Evolutionary conservation across 2,113 vertebrate genomes (phyloP), one percentile per base, ranked within the genome.

Genomic region (Scortum barcoo): DNA sequence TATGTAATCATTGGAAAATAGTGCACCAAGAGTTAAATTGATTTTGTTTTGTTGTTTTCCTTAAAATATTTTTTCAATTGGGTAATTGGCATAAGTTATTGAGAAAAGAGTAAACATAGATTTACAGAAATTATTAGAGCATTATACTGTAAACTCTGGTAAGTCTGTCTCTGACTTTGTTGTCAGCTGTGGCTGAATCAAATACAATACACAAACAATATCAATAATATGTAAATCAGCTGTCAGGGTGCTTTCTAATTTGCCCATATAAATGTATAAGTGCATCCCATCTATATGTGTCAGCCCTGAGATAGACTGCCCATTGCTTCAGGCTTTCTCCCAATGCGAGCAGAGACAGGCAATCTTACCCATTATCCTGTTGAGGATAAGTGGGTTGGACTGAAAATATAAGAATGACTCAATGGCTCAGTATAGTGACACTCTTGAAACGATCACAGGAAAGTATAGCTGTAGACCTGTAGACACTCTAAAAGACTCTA

Each of bases 341-440:
- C 13, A 12, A 33, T 26, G 8, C 20, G 33, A 42, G n/a, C 73
- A 28, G 33, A 40, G 73, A 56, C 36, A 66, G 50, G 7, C 24
- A 65, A n/a, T 76, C 33, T 54, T 22, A 30, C 36, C 19, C 17
- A 17, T 5, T 16, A 51, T 61, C 33, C 33, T 61, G 66, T 2
- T 53, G 44, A n/a, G 56, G 30, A 26, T 44, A 48, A 36, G 63
- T 24, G 20, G 26, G 24, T 33, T 24, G 17, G 50, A 56, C 8
- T 58, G 14, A 63, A 26, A 38, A 76, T 24, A 22, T 44, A 57
- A 48, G 40, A 60, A 69, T 78, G 54, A 61, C 50, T 69, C 5
- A 20, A 13, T 24, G 48, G 61, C 19, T 76, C 50, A 48, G 51
- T 58, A 17, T 16, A 24, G 26, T 13, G 22, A 68, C 40, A 38